These are phyloP conservation scores for Phalera bucephala DNA, from an alignment of 2,888 invertebrate species.

Conservation along the genomic window DNA sequence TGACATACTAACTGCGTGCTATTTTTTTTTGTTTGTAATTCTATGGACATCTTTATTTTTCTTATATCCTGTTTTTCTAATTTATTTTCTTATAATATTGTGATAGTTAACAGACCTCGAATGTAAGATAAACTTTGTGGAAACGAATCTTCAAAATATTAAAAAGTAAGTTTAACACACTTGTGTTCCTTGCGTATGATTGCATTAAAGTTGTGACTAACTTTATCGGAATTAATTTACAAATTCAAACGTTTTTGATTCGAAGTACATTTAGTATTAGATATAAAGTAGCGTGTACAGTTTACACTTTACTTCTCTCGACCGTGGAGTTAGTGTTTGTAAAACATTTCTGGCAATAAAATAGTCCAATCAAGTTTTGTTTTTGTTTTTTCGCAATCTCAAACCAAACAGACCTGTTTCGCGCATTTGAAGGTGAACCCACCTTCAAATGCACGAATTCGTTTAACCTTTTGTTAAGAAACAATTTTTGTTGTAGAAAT, in stretches of 20 bases:
- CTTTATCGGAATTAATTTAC: slow-evolving; percentile 54
- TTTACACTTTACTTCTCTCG: slow-evolving; percentile 62
- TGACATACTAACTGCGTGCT: slow-evolving; percentile 73
- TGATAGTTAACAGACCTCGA: slow-evolving; percentile 77
- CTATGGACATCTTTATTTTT: slow-evolving; percentile 69
- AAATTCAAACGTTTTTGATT: slow-evolving; percentile 52
- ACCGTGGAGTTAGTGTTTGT: slow-evolving; percentile 71
- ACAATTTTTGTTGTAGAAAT: too few species aligned
- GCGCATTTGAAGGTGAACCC: too few species aligned
- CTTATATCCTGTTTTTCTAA: slow-evolving; percentile 70
- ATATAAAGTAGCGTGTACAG: slow-evolving; percentile 73
- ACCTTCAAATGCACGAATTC: too few species aligned
- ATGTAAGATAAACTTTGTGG: slow-evolving; percentile 66
- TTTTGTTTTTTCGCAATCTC: not conserved
- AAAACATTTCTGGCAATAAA: slow-evolving; percentile 82
- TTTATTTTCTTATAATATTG: slow-evolving; percentile 73
- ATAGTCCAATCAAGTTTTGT: slow-evolving; percentile 66
- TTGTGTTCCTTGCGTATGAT: slow-evolving; percentile 58
- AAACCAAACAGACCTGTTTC: too few species aligned
- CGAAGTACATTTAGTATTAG: slow-evolving; percentile 70
- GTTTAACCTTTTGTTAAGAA: too few species aligned
- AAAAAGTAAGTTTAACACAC: slow-evolving; percentile 47
- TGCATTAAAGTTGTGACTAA: slow-evolving; percentile 64
- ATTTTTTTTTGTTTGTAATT: slow-evolving; percentile 66
- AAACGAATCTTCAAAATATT: slow-evolving; percentile 68